Evolutionary conservation across 1,140 invertebrate genomes (phyloP).

Genomic region (Drosophila persimilis): DNA sequence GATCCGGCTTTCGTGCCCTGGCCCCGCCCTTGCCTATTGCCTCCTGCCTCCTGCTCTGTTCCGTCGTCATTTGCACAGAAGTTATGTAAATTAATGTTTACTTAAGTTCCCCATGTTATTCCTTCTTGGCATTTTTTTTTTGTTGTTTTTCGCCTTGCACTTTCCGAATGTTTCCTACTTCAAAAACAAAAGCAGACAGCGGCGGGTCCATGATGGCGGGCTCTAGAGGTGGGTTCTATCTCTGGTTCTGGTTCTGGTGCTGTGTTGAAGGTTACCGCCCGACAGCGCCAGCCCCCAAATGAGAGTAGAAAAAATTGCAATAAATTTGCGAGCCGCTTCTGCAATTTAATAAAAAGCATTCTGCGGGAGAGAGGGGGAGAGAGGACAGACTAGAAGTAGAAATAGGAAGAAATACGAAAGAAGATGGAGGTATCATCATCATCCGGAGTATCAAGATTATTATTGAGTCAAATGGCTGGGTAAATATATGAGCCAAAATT

Average conservation of each 20-base stretch:
- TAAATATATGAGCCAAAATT: constrained; percentile 75
- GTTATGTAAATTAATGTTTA: constrained; percentile 83
- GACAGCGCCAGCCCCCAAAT: background rate
- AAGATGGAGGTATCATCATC: constrained; percentile 16
- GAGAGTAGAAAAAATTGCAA: constrained; percentile 66
- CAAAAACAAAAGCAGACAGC: constrained; percentile 76
- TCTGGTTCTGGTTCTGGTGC: too few relatives aligned
- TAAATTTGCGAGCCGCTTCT: constrained; percentile 69
- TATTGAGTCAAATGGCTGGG: constrained; percentile 68
- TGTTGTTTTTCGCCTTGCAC: constrained; percentile 57
- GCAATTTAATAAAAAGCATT: constrained; percentile 80
- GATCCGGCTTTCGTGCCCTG: constrained; percentile 68
- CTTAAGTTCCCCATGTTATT: constrained; percentile 82
- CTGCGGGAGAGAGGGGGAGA: background rate
- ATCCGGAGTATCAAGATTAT: constrained; percentile 50
- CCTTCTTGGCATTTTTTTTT: constrained; percentile 60
- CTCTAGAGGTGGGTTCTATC: constrained; percentile 1
- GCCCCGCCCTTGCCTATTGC: constrained; percentile 16
- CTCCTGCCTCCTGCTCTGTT: constrained; percentile 6
- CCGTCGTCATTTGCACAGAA: constrained; percentile 79
- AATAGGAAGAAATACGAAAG: too few relatives aligned
- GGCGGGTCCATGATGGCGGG: constrained; percentile 4
- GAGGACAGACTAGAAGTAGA: background rate
- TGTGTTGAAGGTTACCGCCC: constrained; percentile 40
- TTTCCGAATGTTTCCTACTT: constrained; percentile 77